Evolutionary conservation across 1,140 invertebrate genomes (phyloP), one percentile per base, ranked within the genome.

Genomic region (Bombus turneri): DNA sequence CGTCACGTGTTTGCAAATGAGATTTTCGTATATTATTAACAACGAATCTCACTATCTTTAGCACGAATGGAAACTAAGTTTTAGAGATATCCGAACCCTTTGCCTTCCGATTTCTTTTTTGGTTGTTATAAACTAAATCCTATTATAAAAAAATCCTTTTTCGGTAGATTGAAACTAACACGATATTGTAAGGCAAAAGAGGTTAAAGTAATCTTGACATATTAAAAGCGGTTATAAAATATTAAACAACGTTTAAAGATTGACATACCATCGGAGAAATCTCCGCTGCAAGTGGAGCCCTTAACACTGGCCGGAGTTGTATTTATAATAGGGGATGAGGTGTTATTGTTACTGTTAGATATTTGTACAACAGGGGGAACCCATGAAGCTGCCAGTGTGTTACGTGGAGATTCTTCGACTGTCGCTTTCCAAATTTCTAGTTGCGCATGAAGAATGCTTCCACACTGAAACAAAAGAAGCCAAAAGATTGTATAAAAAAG

Each of bases 391-490:
- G 94, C 93, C 66, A 95, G 83, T 43, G 94, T 95, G 80, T 95
- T 95, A 62, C 94, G 93, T 3, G 95, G 95, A n/a, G 95, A 95
- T 80, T 95, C 95, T 83, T 95, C 95, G 43, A 95, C 95, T 90
- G 98, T 97, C 80, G 97, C 97, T 94, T 98, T 98, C 98, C 98
- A 99, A 80, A 99, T 98, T 94, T 99, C 98, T 91, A 99, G 93
- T 92, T 99, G 98, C 59, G 98, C 98, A 93, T 97, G 97, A 68
- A 99, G 94, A 87, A 97, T 98, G 92, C 97, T 97, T 12, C 98
- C 98, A 89, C 97, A 97, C 97, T 98, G 84, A 9, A 93, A 92
- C 85, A 81, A 5, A 86, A 88, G 53, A 71, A 10, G 59, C 28
- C 59, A 12, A n/a, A 25, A 62, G 31, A 66, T 31, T 31, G 6